Base-by-base conservation (phyloP, 2,113 vertebrate genomes). In the Lepus europaeus region DNA sequence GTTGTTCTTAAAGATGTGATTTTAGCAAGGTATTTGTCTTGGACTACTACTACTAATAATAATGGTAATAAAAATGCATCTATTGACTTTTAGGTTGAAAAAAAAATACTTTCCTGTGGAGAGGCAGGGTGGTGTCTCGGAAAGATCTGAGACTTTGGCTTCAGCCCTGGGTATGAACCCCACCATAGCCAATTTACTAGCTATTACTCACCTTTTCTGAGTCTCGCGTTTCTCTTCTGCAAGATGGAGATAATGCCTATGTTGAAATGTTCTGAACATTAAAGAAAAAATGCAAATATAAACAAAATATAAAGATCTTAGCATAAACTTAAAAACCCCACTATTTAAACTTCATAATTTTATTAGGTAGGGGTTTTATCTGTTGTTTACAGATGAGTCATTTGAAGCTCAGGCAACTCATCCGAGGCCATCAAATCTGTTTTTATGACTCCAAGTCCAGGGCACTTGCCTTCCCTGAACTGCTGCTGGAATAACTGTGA, bases 11-110 rank as follows among this genome's bases (percentile, higher is more conserved):
- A 91, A 93, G 39, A 79, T 83, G 45, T 39, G 33, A 93, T 91
- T 89, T 76, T 89, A 73, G 51, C 56, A 68, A 95, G 9, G n/a
- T 84, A 63, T 92, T 89, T 91, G 64, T 87, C 68, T 87, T 92
- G 25, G 56, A 80, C 78, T 81, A 66, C 56, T 51, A 61, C 36
- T 64, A 70, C 56, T 82, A 72, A 73, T 81, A 20, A 59, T 14
- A 59, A 19, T 49, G 66, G 59, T 20, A 89, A 64, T 53, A 78
- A 61, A 59, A 76, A 73, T 69, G 20, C 49, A 83, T 89, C 27
- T 68, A 73, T 22, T 74, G 31, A 73, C 33, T 73, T 87, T 76
- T 45, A 83, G 74, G 31, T 83, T 83, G 77, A 89, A 20, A 66
- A 45, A 45, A 45, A 82, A 96, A 45, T 87, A 17, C 16, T 56